Evolutionary conservation across 2,797 vertebrate genomes (phyloP).

Genomic region (Delichon dasypus): DNA sequence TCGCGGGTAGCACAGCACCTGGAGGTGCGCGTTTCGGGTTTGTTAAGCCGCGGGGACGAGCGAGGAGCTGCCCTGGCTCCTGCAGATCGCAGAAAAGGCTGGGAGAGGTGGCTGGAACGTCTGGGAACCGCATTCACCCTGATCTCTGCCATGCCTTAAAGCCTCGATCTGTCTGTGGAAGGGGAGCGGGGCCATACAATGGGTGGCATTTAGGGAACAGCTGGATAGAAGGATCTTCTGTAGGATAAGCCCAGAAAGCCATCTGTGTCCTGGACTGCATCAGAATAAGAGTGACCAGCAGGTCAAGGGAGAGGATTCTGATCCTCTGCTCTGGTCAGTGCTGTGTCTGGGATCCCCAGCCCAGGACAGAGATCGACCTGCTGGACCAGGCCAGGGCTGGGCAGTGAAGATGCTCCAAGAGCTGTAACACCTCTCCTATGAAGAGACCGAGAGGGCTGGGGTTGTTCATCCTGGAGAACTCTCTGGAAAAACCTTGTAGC

Average conservation of each 20-base stretch:
- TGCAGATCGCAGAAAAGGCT: background rate
- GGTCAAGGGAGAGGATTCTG: background rate
- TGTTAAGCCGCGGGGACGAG: background rate
- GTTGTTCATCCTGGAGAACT: background rate
- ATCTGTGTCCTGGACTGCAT: background rate
- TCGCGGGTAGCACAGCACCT: background rate
- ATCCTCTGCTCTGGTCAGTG: background rate
- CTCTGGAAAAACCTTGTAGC: background rate
- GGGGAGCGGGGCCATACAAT: accelerated
- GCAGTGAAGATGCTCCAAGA: background rate
- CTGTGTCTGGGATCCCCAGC: background rate
- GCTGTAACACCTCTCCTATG: background rate
- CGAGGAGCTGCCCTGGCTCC: background rate
- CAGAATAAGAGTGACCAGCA: background rate
- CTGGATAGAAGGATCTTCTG: background rate
- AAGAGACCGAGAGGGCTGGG: background rate
- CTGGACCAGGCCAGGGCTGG: background rate
- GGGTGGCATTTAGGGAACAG: background rate
- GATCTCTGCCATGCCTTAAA: background rate
- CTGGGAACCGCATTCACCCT: accelerated
- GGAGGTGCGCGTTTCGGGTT: background rate
- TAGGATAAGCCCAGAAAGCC: background rate
- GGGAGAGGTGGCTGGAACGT: background rate
- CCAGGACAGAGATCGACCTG: background rate
- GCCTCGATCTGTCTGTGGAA: accelerated